These are phyloP conservation scores for Steromphala cineraria DNA, from an alignment of 2,888 invertebrate genomes.

Conservation along the genomic window DNA sequence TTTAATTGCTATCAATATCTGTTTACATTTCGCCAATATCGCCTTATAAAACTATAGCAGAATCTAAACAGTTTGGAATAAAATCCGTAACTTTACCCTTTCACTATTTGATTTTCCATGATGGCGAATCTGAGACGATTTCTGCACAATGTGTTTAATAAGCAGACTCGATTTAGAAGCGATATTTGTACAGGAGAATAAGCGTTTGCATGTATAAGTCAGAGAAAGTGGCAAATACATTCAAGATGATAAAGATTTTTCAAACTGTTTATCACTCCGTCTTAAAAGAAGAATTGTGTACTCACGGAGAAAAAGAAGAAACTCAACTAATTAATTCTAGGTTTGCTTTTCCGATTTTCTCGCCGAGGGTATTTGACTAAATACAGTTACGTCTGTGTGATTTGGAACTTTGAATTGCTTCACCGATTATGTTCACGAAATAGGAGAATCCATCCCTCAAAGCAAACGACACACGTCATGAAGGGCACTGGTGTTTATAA, in stretches of 20 bases:
- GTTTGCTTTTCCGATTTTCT: slow-evolving; percentile 15
- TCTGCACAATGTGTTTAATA: slow-evolving; percentile 3
- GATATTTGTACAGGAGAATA: not conserved
- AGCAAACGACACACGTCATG: not conserved
- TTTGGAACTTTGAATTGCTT: slow-evolving; percentile 19
- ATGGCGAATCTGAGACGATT: not conserved
- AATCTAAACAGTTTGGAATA: not conserved
- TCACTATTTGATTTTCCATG: slow-evolving; percentile 8
- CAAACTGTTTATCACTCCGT: slow-evolving; percentile 15
- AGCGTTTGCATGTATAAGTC: slow-evolving; percentile 1
- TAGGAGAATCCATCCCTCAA: not conserved
- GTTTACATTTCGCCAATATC: not conserved
- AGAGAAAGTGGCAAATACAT: slow-evolving; percentile 8
- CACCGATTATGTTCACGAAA: not conserved
- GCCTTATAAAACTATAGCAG: not conserved
- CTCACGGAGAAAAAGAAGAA: not conserved
- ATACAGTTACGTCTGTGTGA: slow-evolving; percentile 5
- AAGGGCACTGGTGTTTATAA: slow-evolving; percentile 9
- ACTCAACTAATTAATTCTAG: slow-evolving; percentile 14
- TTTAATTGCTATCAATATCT: not conserved
- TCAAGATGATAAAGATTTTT: slow-evolving; percentile 17
- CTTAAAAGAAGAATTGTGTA: slow-evolving; percentile 1
- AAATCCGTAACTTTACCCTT: not conserved
- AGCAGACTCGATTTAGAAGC: slow-evolving; percentile 3
- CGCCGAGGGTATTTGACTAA: slow-evolving; percentile 5